These are phyloP conservation scores for Emmelina monodactyla DNA, from an alignment of 2,888 invertebrate genomes.

Conservation along the genomic window DNA sequence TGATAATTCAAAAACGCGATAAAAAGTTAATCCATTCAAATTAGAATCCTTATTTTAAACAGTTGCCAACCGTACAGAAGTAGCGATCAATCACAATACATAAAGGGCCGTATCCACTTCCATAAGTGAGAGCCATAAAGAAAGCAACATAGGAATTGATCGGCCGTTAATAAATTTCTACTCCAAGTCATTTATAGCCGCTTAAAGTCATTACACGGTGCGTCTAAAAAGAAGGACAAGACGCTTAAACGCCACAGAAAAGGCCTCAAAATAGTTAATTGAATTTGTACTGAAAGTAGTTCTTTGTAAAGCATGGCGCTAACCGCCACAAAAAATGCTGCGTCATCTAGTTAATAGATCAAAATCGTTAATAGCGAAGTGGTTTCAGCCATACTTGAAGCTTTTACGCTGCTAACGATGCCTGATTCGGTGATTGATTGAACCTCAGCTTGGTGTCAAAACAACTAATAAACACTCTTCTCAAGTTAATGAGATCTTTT, in stretches of 20 bases:
- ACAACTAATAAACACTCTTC: constrained; percentile 39
- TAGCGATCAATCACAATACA: background rate
- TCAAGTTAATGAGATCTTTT: constrained; percentile 13
- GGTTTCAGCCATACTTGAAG: constrained; percentile 48
- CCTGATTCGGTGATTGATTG: constrained; percentile 59
- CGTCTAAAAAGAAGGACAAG: constrained; percentile 40
- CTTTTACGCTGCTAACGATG: constrained; percentile 52
- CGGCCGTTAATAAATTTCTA: constrained; percentile 51
- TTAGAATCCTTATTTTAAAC: too few species aligned
- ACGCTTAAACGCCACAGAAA: constrained; percentile 47
- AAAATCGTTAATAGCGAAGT: constrained; percentile 50
- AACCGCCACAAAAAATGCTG: constrained; percentile 30
- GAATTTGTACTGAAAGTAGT: constrained; percentile 62
- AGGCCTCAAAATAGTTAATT: constrained; percentile 52
- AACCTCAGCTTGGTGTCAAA: constrained; percentile 39
- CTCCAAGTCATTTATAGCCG: constrained; percentile 52
- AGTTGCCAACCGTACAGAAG: background rate
- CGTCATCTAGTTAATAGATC: constrained; percentile 60
- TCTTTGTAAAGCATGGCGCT: constrained; percentile 50
- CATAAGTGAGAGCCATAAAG: constrained; percentile 32
- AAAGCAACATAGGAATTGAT: constrained; percentile 42
- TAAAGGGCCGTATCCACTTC: background rate
- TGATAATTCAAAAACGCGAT: too few species aligned
- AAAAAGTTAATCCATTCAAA: too few species aligned
- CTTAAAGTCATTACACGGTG: constrained; percentile 59